Conservation (phyloP, 2,797 vertebrate genomes). For the Trichosurus vulpecula region DNA sequence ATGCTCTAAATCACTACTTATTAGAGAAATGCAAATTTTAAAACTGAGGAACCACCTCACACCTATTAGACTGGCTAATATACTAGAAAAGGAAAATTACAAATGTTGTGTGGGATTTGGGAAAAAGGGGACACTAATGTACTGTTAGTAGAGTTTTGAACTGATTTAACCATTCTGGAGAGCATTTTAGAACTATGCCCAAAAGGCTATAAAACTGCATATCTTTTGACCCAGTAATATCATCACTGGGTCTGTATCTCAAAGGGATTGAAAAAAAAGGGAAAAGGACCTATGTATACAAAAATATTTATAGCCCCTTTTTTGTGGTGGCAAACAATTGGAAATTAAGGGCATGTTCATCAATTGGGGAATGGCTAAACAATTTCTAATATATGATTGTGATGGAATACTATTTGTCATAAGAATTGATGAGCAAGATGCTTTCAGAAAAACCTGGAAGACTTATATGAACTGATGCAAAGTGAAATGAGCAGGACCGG, state of each 20-base stretch:
- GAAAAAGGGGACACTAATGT: neutral
- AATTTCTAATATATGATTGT: neutral
- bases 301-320: neutral
- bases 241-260: no score
- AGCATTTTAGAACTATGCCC: neutral
- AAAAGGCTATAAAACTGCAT: neutral
- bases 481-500: no score
- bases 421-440: no score
- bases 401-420: neutral
- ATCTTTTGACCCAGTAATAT: neutral
- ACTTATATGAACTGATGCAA: no score
- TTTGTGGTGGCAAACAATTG: neutral
- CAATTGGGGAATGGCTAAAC: neutral
- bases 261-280: no score
- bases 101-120: neutral
- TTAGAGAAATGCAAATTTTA: no score
- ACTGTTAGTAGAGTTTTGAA: neutral
- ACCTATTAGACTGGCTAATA: neutral
- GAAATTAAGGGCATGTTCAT: neutral
- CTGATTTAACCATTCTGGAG: neutral
- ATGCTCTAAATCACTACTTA: no score
- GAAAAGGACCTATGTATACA: no score
- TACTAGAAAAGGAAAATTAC: neutral
- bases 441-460: no score
- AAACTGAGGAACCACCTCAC: neutral